Conservation (phyloP, 1,140 invertebrate species). For the Trypoxylus dichotomus region DNA sequence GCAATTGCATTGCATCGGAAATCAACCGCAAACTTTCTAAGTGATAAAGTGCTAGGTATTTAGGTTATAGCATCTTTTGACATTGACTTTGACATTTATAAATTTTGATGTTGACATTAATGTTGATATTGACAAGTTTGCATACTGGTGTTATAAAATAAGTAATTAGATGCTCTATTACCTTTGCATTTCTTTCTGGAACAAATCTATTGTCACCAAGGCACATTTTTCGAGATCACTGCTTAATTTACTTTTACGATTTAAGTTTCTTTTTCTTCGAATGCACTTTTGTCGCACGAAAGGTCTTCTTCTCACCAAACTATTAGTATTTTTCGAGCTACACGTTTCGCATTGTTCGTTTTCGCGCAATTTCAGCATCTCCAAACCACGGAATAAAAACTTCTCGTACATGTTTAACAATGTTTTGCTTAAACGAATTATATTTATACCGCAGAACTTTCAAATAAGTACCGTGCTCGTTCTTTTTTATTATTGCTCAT, state of each 20-base stretch:
- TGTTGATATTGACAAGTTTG: background rate
- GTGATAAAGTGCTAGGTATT: no score
- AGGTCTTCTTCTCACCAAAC: background rate
- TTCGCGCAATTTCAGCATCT: background rate
- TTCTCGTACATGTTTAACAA: background rate
- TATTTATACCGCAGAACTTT: background rate
- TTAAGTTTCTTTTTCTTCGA: background rate
- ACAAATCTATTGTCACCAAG: background rate
- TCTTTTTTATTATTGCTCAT: background rate
- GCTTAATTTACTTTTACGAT: background rate
- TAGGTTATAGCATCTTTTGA: no score
- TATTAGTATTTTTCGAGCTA: background rate
- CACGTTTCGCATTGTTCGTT: background rate
- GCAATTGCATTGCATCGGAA: background rate
- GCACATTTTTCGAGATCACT: slow-evolving; percentile 1
- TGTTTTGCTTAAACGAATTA: no score
- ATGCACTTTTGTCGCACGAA: background rate
- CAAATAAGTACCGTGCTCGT: background rate
- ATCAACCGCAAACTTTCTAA: no score
- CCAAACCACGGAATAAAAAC: background rate
- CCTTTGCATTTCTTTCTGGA: slow-evolving; percentile 8
- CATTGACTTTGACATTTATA: no score
- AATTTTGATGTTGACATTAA: no score
- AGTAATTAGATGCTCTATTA: no score
- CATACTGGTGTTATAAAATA: background rate